Evolutionary conservation across 2,888 invertebrate species (phyloP), one percentile per base, ranked within the genome.

Genomic region (Nemapogon koenigi): DNA sequence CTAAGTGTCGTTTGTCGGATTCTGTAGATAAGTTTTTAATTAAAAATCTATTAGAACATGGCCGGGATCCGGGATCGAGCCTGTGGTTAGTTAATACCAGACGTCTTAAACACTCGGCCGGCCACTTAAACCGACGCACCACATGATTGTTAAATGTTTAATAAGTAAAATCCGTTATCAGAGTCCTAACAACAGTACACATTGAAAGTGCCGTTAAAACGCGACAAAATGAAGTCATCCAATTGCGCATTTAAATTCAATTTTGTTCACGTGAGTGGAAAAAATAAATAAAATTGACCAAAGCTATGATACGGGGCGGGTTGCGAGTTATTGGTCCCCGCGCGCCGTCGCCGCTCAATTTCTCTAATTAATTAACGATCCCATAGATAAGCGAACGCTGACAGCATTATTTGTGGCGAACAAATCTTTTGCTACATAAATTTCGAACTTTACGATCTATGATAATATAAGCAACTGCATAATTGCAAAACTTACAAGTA

Each of bases 331-430:
- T 76, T 62, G 73, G 69, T 75, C 78, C 78, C 78, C 53, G 62
- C 59, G 59, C 71, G 57, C 64, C 60, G 64, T 62, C 65, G 67
- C 65, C 71, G 71, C 68, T 75, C 76, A 78, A 78, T 76, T 75
- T 76, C 76, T 76, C 76, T 78, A 78, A 78, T 78, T 78, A 78
- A 76, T 76, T 76, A 76, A 71, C 72, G 78, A 78, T 78, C 70
- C 65, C 55, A 58, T 68, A 75, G 76, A 76, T 76, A 76, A 76
- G 66, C 62, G 62, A 55, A 68, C 25, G 68, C 71, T 76, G 76
- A 78, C 78, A 78, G 75, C 65, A 68, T 78, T 76, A 78, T 78
- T 78, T 78, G 78, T 78, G 75, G 76, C 68, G 59, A 66, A 73
- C 75, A 75, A 78, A 78, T 76, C 75, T 73, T 37, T 67, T 66